Percentiles rank a stretch among this genome's conserved stretches.
phyloP scores from a whole-genome alignment of 2,888 invertebrate species.

The Gasteruption jaculator region DNA sequence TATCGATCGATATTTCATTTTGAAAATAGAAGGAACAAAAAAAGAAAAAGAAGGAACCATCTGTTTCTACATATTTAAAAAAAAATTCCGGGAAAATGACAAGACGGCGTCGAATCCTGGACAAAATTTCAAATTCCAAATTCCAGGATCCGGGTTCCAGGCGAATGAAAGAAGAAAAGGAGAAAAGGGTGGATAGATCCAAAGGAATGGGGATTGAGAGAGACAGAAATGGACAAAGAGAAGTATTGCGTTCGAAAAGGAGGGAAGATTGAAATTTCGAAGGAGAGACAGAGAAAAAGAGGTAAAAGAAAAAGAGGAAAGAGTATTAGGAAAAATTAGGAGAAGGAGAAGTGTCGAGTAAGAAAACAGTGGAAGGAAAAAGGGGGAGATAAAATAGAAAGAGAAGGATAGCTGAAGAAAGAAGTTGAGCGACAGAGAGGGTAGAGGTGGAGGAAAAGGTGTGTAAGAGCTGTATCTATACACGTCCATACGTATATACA shows the following conservation, averaged over 20 bases:
- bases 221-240: background rate
- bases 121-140: background rate
- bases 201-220: background rate
- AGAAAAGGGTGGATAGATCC: background rate
- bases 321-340: background rate
- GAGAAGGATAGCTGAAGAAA: conserved; percentile 13
- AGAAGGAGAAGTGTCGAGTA: conserved; percentile 13
- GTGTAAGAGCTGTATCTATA: no score
- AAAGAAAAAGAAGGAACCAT: background rate
- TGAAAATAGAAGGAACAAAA: background rate
- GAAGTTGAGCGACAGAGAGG: conserved; percentile 6
- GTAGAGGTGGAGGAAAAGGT: no score
- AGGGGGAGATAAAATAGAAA: conserved; percentile 5
- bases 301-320: background rate
- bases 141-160: background rate
- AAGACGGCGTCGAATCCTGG: no score
- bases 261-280: conserved; percentile 1
- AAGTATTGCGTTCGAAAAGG: no score
- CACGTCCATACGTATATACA: no score
- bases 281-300: conserved; percentile 11
- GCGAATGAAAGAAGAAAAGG: background rate
- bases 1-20: no score
- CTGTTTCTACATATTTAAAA: no score
- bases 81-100: no score
- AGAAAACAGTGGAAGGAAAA: conserved; percentile 6